Evolutionary conservation across 2,797 vertebrate species (phyloP).

Genomic region (Dryobates pubescens): DNA sequence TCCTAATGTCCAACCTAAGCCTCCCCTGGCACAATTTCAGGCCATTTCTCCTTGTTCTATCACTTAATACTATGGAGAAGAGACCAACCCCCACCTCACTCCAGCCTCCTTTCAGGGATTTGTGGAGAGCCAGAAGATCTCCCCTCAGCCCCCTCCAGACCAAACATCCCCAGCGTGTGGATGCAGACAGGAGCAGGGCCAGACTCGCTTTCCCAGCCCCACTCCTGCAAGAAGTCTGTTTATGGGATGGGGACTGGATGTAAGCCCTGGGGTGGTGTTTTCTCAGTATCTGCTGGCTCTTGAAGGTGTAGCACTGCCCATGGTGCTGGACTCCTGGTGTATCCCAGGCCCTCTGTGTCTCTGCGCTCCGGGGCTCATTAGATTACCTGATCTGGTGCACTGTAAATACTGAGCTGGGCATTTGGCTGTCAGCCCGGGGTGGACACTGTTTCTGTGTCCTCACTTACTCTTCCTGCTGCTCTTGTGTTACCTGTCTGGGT

Average conservation of each 20-base stretch:
- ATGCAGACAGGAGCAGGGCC: not conserved
- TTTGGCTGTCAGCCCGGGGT: not conserved
- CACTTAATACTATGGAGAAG: no score
- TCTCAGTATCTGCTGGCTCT: not conserved
- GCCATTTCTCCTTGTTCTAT: no score
- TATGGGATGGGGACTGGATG: not conserved
- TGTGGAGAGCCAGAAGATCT: no score
- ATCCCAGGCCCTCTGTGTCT: not conserved
- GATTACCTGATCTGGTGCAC: constrained; percentile 23
- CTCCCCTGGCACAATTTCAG: no score
- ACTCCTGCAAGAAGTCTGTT: not conserved
- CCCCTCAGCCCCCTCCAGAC: no score
- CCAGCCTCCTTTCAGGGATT: no score
- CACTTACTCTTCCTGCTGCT: not conserved
- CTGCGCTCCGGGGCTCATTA: not conserved
- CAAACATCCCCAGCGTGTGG: not conserved
- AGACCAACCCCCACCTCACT: no score
- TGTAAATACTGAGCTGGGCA: constrained; percentile 41
- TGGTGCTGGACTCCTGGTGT: not conserved
- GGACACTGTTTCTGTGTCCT: not conserved
- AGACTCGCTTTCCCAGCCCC: not conserved
- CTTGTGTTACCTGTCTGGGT: not conserved
- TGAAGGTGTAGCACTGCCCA: not conserved
- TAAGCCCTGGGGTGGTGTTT: not conserved
- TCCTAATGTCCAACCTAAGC: no score